Conservation (phyloP, 2,797 vertebrate species). For the Gobionotothen gibberifrons region DNA sequence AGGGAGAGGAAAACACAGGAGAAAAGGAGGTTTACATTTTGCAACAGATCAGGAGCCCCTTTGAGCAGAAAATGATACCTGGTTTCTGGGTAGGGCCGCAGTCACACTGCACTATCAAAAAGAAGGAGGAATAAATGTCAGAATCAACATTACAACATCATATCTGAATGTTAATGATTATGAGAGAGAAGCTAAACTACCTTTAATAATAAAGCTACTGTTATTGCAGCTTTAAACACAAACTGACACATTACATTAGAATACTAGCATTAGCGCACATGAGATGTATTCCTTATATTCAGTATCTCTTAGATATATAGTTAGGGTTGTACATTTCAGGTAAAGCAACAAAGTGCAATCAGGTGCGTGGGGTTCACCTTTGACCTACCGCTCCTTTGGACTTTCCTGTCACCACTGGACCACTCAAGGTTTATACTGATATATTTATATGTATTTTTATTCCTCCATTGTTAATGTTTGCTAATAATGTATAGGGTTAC, state of each 20-base stretch:
- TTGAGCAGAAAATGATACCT: slow-evolving; percentile 73
- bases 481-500: slow-evolving; percentile 16
- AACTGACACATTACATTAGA: neutral
- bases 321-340: slow-evolving; percentile 4
- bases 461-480: slow-evolving; percentile 42
- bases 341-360: slow-evolving; percentile 32
- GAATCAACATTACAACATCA: neutral
- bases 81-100: slow-evolving; percentile 77
- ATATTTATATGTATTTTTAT: slow-evolving; percentile 52
- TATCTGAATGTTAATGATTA: neutral
- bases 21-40: slow-evolving; percentile 68
- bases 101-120: slow-evolving; percentile 63
- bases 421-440: slow-evolving; percentile 44
- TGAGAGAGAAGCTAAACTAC: neutral
- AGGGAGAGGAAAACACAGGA: slow-evolving; percentile 47
- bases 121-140: slow-evolving; percentile 60
- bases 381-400: slow-evolving; percentile 19
- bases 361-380: slow-evolving; percentile 11
- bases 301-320: slow-evolving; percentile 7
- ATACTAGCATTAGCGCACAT: neutral
- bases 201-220: slow-evolving; percentile 1
- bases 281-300: slow-evolving; percentile 11
- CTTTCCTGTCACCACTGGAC: slow-evolving; percentile 42
- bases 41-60: slow-evolving; percentile 64
- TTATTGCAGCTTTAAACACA: slow-evolving; percentile 7